Evolutionary conservation across 2,113 vertebrate species (phyloP).

Genomic region (Casuarius casuarius): DNA sequence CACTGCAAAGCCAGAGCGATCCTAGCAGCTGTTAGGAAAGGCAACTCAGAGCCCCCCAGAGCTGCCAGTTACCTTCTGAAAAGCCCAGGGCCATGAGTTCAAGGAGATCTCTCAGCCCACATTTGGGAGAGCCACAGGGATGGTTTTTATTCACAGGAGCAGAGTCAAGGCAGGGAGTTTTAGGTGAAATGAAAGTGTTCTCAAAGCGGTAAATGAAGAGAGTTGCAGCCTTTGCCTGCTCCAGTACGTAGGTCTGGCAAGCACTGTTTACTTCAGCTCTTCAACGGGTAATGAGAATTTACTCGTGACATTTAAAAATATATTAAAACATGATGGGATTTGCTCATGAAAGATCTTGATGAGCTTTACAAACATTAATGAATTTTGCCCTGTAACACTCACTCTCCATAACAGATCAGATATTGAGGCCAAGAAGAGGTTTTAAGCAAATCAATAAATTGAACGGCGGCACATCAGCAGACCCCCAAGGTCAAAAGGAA

Average conservation of each 20-base stretch:
- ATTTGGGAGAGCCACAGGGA: neutral
- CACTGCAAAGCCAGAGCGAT: neutral
- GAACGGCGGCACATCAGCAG: neutral
- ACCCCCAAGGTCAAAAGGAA: neutral
- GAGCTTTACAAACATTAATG: slow-evolving; percentile 53
- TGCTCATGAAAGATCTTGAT: slow-evolving; percentile 58
- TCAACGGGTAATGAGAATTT: slow-evolving; percentile 44
- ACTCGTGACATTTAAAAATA: slow-evolving; percentile 5
- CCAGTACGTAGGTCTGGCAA: slow-evolving; percentile 15
- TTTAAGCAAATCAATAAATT: slow-evolving; percentile 46
- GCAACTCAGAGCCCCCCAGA: neutral
- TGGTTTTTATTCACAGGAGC: neutral
- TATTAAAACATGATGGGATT: slow-evolving; percentile 54
- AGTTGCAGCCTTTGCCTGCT: neutral
- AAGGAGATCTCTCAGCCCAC: neutral
- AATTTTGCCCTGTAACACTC: slow-evolving; percentile 43
- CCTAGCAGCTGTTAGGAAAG: neutral
- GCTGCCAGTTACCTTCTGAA: neutral
- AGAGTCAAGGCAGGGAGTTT: neutral
- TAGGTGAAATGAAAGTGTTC: neutral
- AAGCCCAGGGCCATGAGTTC: neutral
- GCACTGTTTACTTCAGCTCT: neutral
- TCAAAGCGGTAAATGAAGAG: neutral
- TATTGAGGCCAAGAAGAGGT: neutral
- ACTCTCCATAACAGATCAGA: neutral